Evolutionary conservation across 1,140 invertebrate species (phyloP), one percentile per base, ranked within the genome.

Genomic region (Pseudomyrmex flavicornis): DNA sequence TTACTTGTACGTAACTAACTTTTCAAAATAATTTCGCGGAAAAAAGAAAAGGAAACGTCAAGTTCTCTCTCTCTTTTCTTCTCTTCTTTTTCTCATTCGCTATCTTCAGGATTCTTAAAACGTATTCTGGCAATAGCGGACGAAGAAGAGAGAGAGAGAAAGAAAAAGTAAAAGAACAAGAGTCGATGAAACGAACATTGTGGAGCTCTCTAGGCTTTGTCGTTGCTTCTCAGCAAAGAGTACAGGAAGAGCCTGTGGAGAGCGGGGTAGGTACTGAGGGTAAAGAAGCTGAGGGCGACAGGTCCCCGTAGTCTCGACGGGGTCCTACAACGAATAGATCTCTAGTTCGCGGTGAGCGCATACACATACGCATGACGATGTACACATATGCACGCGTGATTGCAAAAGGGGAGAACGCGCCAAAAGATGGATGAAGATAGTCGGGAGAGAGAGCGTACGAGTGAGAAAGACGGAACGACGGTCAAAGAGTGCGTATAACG

Each of bases 251-350:
- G 69, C 46, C 9, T 13, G 17, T 46, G 50, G 44, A 77, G 75
- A n/a, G 74, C 26, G 44, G 44, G 76, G 66, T 66, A 68, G 65
- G 65, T 44, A 54, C 46, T 44, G 59, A 76, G 75, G 76, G 80
- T 83, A 88, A 89, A 85, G 88, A 69, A 88, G 85, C 85, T 63
- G 83, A 90, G 88, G 86, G 83, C 86, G 77, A 88, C 87, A 88
- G 86, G 84, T 87, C 74, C 35, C 35, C 85, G 85, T 88, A 86
- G 83, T 86, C 88, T 88, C 77, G 73, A 65, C 52, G 86, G 69
- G 35, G 79, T 79, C 69, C 77, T 65, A 74, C 80, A 48, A 58
- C 76, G 76, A 70, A 79, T 79, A 79, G 75, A 69, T 50, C 65
- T 69, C 17, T 66, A 56, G 50, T 76, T 13, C 35, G 13, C 61